These are phyloP conservation scores for Varanus komodoensis DNA, from an alignment of 2,113 vertebrate species.

Conservation along the genomic window DNA sequence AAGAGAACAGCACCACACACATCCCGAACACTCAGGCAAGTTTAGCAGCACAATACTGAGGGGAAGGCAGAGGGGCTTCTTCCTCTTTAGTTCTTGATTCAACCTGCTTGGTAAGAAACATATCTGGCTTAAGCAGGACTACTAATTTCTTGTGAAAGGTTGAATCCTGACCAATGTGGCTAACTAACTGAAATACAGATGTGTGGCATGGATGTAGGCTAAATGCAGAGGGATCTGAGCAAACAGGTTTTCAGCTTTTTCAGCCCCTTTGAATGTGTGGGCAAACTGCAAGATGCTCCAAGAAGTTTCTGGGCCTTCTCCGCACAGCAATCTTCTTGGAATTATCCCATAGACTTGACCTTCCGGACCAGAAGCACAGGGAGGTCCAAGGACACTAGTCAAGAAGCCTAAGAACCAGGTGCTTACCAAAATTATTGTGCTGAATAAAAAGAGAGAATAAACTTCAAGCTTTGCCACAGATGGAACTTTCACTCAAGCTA, in stretches of 20 bases:
- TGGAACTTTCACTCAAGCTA: fast-evolving
- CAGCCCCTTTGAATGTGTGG: no score
- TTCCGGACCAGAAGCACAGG: background rate
- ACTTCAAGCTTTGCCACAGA: fast-evolving
- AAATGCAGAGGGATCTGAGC: no score
- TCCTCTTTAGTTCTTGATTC: background rate
- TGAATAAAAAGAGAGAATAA: background rate
- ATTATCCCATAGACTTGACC: background rate
- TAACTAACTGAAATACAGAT: no score
- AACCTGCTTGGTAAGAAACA: background rate
- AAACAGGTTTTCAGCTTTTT: background rate
- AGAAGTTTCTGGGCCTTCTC: background rate
- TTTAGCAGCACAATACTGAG: background rate
- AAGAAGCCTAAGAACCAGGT: background rate
- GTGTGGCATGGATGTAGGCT: background rate
- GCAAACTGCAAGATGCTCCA: background rate
- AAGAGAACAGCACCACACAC: no score
- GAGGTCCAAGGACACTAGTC: background rate
- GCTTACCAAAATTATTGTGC: background rate
- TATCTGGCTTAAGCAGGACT: background rate
- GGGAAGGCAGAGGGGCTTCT: background rate
- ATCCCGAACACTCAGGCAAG: background rate
- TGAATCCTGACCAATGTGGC: background rate
- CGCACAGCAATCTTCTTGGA: background rate
- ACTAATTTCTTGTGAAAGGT: background rate